Conservation (phyloP, 2,888 invertebrate genomes). For the Nematopogon swammerdamellus region DNA sequence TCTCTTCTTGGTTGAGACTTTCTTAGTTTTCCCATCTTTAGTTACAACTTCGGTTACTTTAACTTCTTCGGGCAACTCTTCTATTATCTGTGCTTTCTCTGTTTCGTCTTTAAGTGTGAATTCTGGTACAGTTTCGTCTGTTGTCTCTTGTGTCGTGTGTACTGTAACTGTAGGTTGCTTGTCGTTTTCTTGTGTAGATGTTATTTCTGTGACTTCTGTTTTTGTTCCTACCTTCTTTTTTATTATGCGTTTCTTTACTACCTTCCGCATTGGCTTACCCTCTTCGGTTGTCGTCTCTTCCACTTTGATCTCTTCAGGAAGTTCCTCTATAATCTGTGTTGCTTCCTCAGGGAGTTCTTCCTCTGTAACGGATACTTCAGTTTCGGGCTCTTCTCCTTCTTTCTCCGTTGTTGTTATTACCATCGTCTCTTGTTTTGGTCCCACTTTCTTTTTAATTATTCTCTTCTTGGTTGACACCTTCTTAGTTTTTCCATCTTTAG, state of each 20-base stretch:
- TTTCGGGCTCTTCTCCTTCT: constrained; percentile 19
- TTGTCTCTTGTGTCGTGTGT: constrained; percentile 11
- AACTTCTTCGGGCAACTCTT: constrained; percentile 14
- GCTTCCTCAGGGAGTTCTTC: constrained; percentile 13
- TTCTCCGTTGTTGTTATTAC: constrained; percentile 24
- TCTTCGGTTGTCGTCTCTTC: constrained; percentile 1
- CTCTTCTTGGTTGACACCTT: constrained; percentile 17
- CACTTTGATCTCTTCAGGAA: constrained; percentile 19
- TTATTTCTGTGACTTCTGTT: constrained; percentile 32
- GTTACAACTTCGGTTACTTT: constrained; percentile 19
- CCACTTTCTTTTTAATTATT: constrained; percentile 21
- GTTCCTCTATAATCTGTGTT: constrained; percentile 16
- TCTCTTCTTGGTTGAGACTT: constrained; percentile 19
- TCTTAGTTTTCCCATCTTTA: constrained; percentile 14
- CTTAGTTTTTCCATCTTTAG: constrained; percentile 18
- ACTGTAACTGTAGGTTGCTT: constrained; percentile 22
- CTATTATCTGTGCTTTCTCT: constrained; percentile 17
- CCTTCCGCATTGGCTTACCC: no score
- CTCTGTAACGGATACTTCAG: constrained; percentile 18
- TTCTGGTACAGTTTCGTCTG: constrained; percentile 10
- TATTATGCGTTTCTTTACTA: constrained; percentile 14
- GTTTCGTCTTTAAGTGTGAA: constrained; percentile 12
- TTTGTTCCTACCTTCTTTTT: constrained; percentile 27
- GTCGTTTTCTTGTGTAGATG: constrained; percentile 32
- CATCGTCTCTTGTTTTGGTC: constrained; percentile 23